Evolutionary conservation across 1,140 invertebrate genomes (phyloP), one percentile per base, ranked within the genome.

Genomic region (Atta colombica): DNA sequence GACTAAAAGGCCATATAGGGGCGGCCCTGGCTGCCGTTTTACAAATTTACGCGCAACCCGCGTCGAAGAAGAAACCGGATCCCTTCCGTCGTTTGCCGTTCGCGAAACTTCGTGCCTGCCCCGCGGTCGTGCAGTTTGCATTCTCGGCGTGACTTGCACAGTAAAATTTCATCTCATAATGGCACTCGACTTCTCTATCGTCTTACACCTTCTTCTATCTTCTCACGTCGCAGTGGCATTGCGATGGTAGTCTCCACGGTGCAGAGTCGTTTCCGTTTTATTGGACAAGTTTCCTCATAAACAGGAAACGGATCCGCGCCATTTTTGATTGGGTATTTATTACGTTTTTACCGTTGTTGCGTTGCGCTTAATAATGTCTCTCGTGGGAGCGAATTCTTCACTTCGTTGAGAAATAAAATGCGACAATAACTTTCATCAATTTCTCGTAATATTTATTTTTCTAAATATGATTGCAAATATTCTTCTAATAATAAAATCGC

Each of bases 291-390:
- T 91, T 80, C 45, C 69, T 68, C 77, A 86, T 88, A 90, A 91
- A 90, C 89, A 75, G 84, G 60, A 77, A 82, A 21, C 80, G 85
- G 14, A 45, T 35, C 21, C 51, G 58, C 63, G 66, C 65, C 74
- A 63, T 88, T 91, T 89, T 89, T 81, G 89, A 71, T 82, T 61
- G 72, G 75, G 78, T 91, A 91, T 91, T 91, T 91, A 91, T 89
- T 85, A 80, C 55, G 82, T 84, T 90, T 91, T 88, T 86, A 87
- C 77, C 53, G 35, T 49, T 16, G 51, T 21, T 25, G 18, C 21
- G 78, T 25, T 14, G 77, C 25, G 3, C 45, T 39, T 77, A 45
- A 39, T 49, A 71, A 69, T 74, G 84, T 39, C 25, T 18, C 87
- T 86, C 87, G 49, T 58, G 84, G 66, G 39, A 53, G 45, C 61